Evolutionary conservation across 2,113 vertebrate genomes (phyloP).

Genomic region (Oreochromis niloticus): DNA sequence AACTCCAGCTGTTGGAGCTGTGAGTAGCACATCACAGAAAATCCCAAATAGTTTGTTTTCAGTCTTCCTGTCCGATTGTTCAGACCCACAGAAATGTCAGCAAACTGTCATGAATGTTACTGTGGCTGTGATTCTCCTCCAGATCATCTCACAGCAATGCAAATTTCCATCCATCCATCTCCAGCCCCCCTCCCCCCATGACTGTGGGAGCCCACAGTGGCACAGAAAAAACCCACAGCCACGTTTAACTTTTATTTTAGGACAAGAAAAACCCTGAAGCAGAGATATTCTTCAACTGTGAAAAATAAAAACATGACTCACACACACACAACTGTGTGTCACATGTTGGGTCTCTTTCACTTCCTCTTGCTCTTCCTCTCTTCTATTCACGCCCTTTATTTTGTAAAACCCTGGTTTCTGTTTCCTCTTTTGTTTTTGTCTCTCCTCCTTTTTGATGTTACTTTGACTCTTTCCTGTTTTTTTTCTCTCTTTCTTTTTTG

Average conservation of each 20-base stretch:
- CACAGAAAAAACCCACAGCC: background rate
- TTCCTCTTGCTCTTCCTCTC: slow-evolving; percentile 28
- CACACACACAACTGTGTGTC: background rate
- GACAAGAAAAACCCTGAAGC: background rate
- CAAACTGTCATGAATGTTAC: background rate
- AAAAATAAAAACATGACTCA: background rate
- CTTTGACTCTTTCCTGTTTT: background rate
- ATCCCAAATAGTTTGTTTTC: no score
- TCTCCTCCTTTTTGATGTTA: background rate
- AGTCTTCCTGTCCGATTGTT: background rate
- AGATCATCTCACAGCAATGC: background rate
- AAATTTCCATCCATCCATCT: background rate
- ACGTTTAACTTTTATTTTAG: background rate
- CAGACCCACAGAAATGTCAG: background rate
- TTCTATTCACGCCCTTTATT: background rate
- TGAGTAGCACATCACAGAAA: no score
- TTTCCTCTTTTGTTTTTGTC: background rate
- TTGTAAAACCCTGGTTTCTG: background rate
- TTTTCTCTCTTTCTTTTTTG: background rate
- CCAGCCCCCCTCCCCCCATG: no score
- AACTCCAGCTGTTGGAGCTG: no score
- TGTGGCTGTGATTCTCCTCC: background rate
- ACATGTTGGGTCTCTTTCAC: slow-evolving; percentile 59
- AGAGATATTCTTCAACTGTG: background rate
- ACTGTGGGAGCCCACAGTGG: background rate